Evolutionary conservation across 2,113 vertebrate species (phyloP).

Genomic region (Sterna hirundo): DNA sequence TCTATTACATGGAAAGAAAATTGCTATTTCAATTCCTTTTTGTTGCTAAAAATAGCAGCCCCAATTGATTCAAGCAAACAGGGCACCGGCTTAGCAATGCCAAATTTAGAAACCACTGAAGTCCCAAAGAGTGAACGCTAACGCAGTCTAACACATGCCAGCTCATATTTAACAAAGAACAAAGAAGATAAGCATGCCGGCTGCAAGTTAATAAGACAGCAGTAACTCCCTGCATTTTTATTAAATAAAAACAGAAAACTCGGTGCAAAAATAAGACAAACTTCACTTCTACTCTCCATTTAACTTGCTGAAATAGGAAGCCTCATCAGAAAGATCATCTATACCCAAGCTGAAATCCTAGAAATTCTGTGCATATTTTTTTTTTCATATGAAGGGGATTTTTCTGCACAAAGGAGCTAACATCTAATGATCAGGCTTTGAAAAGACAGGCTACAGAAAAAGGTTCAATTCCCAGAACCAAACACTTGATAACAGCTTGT

Average conservation of each 20-base stretch:
- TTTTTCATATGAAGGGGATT: not conserved
- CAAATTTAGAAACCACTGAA: constrained; percentile 84
- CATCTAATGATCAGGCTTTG: constrained; percentile 15
- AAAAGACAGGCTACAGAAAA: not conserved
- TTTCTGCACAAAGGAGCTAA: not conserved
- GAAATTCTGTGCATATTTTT: not conserved
- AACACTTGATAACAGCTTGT: constrained; percentile 42
- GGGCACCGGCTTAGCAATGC: constrained; percentile 75
- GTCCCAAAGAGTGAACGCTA: constrained; percentile 74
- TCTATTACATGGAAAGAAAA: constrained; percentile 82
- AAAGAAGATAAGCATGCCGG: constrained; percentile 69
- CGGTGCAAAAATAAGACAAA: constrained; percentile 8
- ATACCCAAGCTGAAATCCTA: not conserved
- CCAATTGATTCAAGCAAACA: constrained; percentile 81
- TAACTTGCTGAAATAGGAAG: constrained; percentile 13
- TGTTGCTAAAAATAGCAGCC: constrained; percentile 93
- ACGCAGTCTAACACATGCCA: constrained; percentile 78
- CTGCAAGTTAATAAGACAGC: constrained; percentile 74
- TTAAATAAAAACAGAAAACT: constrained; percentile 46
- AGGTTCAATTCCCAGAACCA: constrained; percentile 31
- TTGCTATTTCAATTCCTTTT: constrained; percentile 85
- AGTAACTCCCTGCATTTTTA: constrained; percentile 63
- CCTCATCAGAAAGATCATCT: not conserved
- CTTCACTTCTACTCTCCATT: not conserved
- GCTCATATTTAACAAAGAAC: constrained; percentile 80